Base-by-base conservation (phyloP, 2,888 invertebrate species). In the Cheilosia variabilis region DNA sequence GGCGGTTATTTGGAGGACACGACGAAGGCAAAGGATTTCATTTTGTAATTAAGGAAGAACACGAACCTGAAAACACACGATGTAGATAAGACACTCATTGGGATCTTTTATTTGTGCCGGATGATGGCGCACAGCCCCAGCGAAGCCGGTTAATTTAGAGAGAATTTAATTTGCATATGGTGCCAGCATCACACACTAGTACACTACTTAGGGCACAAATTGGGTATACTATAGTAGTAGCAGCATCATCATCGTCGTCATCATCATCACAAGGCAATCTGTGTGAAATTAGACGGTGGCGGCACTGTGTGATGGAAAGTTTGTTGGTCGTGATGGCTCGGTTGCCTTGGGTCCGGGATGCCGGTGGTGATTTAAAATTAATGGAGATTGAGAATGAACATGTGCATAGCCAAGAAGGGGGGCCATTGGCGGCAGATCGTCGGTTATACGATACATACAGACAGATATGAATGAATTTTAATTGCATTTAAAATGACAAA, bases 111-210 rank as follows among this genome's bases (percentile, higher is more conserved):
- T 81, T 76, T 81, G 76, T 57, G 24, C 13, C 65, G 68, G 60
- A 22, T 60, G 76, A 47, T 43, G 60, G 37, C n/a, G 41, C 41
- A 63, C 45, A 76, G 60, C 65, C 27, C 73, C 66, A 66, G 37
- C 52, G 55, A 76, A 68, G 80, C 81, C 76, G 66, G 81, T 81
- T 86, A 81, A 81, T 81, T 86, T 86, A 66, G 72, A 68, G 77
- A 31, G 86, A 77, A 86, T 86, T 86, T 81, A 76, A 86, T 86
- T 86, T 81, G 86, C 86, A 86, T 86, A 77, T 81, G 81, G 76
- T 81, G 63, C 62, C 76, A 37, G 37, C 37, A 37, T 37, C 37
- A 53, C 81, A 86, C 62, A 72, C 72, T 78, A 83, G 63, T 62
- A 65, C 52, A 71, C 72, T 86, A 76, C 86, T 81, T 37, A 41